These are phyloP conservation scores for Antheraea mylitta DNA, from an alignment of 1,140 invertebrate genomes.

Conservation along the genomic window DNA sequence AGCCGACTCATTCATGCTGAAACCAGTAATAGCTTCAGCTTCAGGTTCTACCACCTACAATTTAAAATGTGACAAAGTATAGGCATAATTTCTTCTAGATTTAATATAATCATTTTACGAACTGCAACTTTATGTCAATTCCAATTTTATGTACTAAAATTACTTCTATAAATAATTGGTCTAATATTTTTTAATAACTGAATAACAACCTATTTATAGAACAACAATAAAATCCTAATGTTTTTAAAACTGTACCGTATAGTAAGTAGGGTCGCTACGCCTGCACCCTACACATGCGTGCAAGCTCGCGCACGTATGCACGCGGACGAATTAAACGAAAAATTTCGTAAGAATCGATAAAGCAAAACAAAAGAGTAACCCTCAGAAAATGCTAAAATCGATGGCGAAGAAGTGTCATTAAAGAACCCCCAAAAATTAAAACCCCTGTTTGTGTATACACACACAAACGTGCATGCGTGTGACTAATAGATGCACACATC, in stretches of 20 bases:
- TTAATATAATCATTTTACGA: too few relatives aligned
- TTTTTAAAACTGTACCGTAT: not conserved
- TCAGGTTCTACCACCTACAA: too few relatives aligned
- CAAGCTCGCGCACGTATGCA: slow-evolving; percentile 38
- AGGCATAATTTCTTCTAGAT: too few relatives aligned
- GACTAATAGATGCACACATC: slow-evolving; percentile 44
- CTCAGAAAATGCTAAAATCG: slow-evolving; percentile 72
- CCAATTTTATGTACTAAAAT: too few relatives aligned
- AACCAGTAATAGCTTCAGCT: too few relatives aligned
- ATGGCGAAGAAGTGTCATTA: slow-evolving; percentile 77
- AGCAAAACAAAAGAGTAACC: slow-evolving; percentile 74
- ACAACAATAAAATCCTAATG: too few relatives aligned
- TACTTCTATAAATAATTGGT: too few relatives aligned
- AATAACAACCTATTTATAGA: too few relatives aligned
- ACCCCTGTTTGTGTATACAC: slow-evolving; percentile 58
- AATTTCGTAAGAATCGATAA: slow-evolving; percentile 61
- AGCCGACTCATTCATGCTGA: too few relatives aligned
- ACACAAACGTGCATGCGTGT: slow-evolving; percentile 31
- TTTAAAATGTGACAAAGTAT: too few relatives aligned
- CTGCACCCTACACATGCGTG: slow-evolving; percentile 26
- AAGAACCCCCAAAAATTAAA: slow-evolving; percentile 78
- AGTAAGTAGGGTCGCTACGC: not conserved
- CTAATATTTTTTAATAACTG: too few relatives aligned
- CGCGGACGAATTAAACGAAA: slow-evolving; percentile 33
- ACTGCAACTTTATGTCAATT: too few relatives aligned